phyloP scores from a whole-genome alignment of 2,797 vertebrate genomes.

The Melanotaenia nigrans region DNA sequence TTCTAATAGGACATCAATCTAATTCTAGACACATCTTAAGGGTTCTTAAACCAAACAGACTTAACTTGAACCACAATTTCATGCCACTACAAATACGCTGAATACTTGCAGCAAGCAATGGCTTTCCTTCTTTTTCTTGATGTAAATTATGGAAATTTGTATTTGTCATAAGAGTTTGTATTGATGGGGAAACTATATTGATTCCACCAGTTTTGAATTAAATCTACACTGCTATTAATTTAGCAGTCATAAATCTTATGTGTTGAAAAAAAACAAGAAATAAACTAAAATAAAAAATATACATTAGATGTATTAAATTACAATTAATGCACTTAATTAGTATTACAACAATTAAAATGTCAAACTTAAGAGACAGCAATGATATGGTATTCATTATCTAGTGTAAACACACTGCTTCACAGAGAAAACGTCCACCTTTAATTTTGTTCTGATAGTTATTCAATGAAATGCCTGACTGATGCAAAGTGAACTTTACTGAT shows the following conservation, averaged over 20 bases:
- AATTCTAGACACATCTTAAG: background rate
- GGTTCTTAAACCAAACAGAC: background rate
- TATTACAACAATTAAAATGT: constrained; percentile 24
- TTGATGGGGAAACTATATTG: background rate
- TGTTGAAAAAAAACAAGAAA: too few species aligned
- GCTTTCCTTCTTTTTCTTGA: background rate
- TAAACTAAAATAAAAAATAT: background rate
- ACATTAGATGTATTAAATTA: too few species aligned
- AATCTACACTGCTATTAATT: background rate
- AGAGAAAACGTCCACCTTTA: constrained; percentile 2
- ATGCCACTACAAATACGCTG: background rate
- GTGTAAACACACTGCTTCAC: constrained; percentile 3
- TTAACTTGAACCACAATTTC: background rate
- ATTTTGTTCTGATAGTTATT: background rate
- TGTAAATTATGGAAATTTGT: background rate
- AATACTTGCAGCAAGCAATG: background rate
- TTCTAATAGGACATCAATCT: background rate
- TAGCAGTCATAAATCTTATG: background rate
- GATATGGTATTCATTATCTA: constrained; percentile 11
- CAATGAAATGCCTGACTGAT: constrained; percentile 6
- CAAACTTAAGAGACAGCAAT: constrained; percentile 19
- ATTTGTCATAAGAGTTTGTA: background rate
- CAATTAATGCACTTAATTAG: constrained; percentile 4
- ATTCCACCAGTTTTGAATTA: background rate
- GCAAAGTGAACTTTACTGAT: constrained; percentile 20